A percentile compares a stretch with the other conserved stretches of the same genome.
These are phyloP conservation scores for Candidula unifasciata DNA, from an alignment of 2,888 invertebrate genomes.

Conservation along the genomic window DNA sequence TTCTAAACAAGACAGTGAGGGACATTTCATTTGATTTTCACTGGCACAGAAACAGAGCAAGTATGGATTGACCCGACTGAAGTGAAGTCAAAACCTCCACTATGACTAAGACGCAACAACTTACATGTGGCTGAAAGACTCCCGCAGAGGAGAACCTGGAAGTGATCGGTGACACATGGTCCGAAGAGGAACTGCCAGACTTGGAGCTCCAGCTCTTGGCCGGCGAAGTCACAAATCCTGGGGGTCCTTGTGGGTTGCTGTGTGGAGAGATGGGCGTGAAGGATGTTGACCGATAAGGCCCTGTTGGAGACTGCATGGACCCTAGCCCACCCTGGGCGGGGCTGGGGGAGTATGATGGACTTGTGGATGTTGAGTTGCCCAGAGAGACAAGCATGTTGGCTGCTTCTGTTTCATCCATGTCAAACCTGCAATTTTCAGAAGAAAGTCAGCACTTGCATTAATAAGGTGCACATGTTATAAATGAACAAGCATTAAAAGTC, in stretches of 20 bases:
- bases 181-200: conserved; percentile 72
- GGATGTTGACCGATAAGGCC: conserved; percentile 84
- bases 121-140: conserved; percentile 61
- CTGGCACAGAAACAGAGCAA: too few species aligned
- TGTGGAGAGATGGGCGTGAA: conserved; percentile 89
- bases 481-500: too few species aligned
- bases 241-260: conserved; percentile 68
- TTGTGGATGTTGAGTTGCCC: conserved; percentile 94
- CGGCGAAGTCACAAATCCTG: conserved; percentile 67
- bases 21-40: too few species aligned
- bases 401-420: conserved; percentile 96
- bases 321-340: conserved; percentile 62
- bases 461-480: too few species aligned
- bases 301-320: conserved; percentile 73
- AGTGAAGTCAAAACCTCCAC: too few species aligned
- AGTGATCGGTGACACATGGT: conserved; percentile 73
- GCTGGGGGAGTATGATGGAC: conserved; percentile 86
- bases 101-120: not conserved
- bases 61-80: too few species aligned
- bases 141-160: conserved; percentile 64
- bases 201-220: conserved; percentile 73
- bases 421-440: conserved; percentile 82
- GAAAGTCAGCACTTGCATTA: too few species aligned
- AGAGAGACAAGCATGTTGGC: conserved; percentile 97
- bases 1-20: too few species aligned